Base-by-base conservation (phyloP, 2,888 invertebrate genomes). In the Lasioglossum lativentre region DNA sequence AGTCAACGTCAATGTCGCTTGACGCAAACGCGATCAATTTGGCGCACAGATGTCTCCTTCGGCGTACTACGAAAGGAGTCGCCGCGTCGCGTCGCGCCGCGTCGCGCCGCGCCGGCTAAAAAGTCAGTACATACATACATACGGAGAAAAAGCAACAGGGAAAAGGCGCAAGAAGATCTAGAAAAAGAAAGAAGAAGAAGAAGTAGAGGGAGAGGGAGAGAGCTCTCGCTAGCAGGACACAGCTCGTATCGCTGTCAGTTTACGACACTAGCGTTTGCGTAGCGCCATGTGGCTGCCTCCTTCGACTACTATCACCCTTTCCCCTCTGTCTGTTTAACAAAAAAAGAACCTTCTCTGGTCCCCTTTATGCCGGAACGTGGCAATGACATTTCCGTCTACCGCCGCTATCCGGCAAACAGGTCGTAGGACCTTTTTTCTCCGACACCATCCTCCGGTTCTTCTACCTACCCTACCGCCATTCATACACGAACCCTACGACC, bases 271-370 rank as follows among this genome's bases (percentile, higher is more conserved):
- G 90, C 90, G 91, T 92, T 92, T 90, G 91, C 91, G 79, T 91
- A 93, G 92, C 92, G 93, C 93, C 93, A 93, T 93, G 92, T 93
- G 93, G 92, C 90, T 80, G 86, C 68, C 42, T 52, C 56, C 56
- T 10, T 47, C 52, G 10, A 23, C 80, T 56, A 52, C 42, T 75
- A 42, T 82, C 73, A 66, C 80, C 63, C 59, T 74, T 75, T 27
- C 52, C 75, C 74, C 23, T 34, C 47, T 68, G 27, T 63, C 66
- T 42, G 45, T 76, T n/a, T 63, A 59, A 56, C 45, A 63, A 85
- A 76, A 79, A 85, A 86, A 78, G 83, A 86, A 66, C 66, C n/a
- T 68, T 47, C 79, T 80, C 68, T 70, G 75, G 78, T 68, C 71
- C 73, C 75, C 72, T 86, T 87, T 83, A 85, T 80, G 83, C 72